phyloP scores from a whole-genome alignment of 2,797 vertebrate species.

The Labroides dimidiatus region DNA sequence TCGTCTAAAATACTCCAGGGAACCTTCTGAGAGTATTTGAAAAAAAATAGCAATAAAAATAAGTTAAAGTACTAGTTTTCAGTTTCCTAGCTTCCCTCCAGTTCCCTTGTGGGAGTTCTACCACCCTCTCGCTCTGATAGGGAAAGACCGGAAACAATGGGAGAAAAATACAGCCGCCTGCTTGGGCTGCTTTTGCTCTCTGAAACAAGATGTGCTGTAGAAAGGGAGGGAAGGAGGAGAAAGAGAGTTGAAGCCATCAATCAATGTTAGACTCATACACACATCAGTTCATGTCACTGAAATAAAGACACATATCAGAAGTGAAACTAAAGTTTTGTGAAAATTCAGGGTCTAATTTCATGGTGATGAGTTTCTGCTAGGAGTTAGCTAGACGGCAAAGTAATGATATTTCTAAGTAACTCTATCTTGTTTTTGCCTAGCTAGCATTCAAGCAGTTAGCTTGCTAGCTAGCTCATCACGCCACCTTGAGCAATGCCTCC shows the following conservation, averaged over 20 bases:
- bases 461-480: no score
- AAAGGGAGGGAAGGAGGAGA: conserved; percentile 55
- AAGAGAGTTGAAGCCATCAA: conserved; percentile 73
- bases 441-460: no score
- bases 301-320: conserved; percentile 34
- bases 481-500: no score
- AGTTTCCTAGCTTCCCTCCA: conserved; percentile 29
- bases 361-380: not conserved
- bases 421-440: no score
- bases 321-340: conserved; percentile 15
- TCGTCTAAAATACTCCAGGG: not conserved
- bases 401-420: not conserved
- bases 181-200: conserved; percentile 63
- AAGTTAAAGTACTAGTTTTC: not conserved
- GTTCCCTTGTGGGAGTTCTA: conserved; percentile 67
- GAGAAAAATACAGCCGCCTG: conserved; percentile 70
- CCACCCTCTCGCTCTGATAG: conserved; percentile 73
- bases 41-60: conserved; percentile 1
- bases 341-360: not conserved
- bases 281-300: conserved; percentile 39
- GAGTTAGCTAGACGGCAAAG: not conserved
- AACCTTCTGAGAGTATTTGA: not conserved
- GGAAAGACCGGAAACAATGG: conserved; percentile 73
- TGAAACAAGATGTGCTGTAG: conserved; percentile 69
- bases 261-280: conserved; percentile 67